Conservation (phyloP, 2,797 vertebrate genomes). For the Cuculus canorus region DNA sequence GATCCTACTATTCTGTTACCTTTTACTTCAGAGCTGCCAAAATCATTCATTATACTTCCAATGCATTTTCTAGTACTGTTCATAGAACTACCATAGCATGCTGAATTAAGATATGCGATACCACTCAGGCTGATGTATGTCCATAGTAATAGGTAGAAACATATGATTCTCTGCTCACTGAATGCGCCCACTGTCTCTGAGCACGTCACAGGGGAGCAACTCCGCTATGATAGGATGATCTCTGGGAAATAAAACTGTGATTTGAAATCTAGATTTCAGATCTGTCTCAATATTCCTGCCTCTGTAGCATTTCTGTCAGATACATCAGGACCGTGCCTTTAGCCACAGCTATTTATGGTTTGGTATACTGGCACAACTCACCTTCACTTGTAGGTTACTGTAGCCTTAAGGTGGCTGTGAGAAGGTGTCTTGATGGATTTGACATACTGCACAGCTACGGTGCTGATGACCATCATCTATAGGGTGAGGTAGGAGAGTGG, state of each 20-base stretch:
- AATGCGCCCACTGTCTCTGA: neutral
- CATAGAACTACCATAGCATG: neutral
- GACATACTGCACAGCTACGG: neutral
- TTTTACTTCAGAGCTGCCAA: constrained; percentile 62
- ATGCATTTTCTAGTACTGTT: neutral
- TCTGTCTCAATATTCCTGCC: neutral
- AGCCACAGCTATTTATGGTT: neutral
- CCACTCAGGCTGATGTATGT: neutral
- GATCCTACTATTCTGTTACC: constrained; percentile 69
- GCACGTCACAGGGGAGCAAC: neutral
- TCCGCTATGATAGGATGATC: neutral
- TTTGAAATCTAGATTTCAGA: neutral
- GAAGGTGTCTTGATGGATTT: neutral
- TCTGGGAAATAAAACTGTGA: neutral
- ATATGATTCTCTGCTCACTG: neutral
- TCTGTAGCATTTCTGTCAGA: neutral
- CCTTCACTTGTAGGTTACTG: neutral
- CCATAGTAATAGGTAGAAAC: neutral
- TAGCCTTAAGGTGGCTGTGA: neutral
- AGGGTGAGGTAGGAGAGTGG: neutral
- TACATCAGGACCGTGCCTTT: neutral
- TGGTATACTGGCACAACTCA: neutral
- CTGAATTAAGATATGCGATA: neutral
- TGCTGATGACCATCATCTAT: neutral
- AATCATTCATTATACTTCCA: constrained; percentile 49